phyloP scores from a whole-genome alignment of 2,888 invertebrate species.

The Pseudococcus jackbeardsleyi region DNA sequence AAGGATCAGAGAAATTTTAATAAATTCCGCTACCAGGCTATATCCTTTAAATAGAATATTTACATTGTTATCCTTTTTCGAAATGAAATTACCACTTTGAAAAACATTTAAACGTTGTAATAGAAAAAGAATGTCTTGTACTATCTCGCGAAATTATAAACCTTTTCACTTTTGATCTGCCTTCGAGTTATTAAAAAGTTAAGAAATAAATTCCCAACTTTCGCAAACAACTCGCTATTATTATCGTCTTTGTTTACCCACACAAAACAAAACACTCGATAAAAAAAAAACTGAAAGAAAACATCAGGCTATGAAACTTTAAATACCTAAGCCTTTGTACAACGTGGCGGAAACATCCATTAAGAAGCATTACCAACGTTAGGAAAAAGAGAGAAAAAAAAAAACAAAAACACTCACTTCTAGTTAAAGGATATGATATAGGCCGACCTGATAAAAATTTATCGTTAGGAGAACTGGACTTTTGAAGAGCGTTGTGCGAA shows the following conservation, averaged over 20 bases:
- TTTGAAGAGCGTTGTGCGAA: neutral
- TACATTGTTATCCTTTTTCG: conserved; percentile 23
- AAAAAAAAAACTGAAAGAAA: neutral
- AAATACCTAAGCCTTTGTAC: neutral
- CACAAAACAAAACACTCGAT: neutral
- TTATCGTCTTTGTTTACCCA: neutral
- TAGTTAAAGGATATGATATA: conserved; percentile 59
- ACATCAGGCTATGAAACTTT: neutral
- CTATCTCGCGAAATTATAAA: neutral
- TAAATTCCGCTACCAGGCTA: neutral
- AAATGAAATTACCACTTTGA: conserved; percentile 13
- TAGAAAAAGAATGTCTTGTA: neutral
- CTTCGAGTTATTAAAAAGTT: conserved; percentile 16
- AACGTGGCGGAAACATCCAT: neutral
- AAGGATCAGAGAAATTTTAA: neutral
- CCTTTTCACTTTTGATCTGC: conserved; percentile 30
- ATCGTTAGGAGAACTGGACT: conserved; percentile 40
- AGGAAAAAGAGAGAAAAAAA: neutral
- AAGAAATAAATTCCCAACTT: conserved; percentile 3
- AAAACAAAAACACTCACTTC: conserved; percentile 58
- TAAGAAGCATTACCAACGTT: neutral
- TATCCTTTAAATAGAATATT: conserved; percentile 24
- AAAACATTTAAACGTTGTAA: conserved; percentile 19
- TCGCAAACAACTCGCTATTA: neutral
- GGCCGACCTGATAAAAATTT: conserved; percentile 50